Evolutionary conservation across 2,797 vertebrate genomes (phyloP).

Genomic region (Rhyacichthys aspro): DNA sequence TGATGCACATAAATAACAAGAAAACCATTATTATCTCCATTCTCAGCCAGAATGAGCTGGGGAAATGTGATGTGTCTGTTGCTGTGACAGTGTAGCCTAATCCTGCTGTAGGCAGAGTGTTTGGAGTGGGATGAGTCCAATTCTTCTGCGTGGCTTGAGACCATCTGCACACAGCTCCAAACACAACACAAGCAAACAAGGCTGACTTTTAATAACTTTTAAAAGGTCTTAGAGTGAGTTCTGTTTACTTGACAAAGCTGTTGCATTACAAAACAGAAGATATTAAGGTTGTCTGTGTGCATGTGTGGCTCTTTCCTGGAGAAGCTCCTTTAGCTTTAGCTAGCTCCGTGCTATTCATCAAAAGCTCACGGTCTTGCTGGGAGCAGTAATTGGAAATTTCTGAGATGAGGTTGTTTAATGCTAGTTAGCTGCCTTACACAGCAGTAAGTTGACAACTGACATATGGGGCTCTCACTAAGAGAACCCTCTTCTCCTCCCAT

Average conservation of each 20-base stretch:
- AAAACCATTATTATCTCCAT: not conserved
- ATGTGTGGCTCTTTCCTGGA: conserved; percentile 29
- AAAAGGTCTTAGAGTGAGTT: conserved; percentile 24
- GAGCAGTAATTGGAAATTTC: conserved; percentile 68
- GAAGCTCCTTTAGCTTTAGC: conserved; percentile 27
- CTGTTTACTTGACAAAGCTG: not conserved
- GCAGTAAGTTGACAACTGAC: conserved; percentile 65
- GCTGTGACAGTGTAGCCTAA: conserved; percentile 27
- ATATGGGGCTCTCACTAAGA: conserved; percentile 29
- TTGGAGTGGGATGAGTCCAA: conserved; percentile 47
- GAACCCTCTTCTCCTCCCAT: conserved; percentile 32
- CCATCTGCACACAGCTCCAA: conserved; percentile 48
- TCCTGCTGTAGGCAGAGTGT: conserved; percentile 54
- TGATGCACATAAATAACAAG: no score
- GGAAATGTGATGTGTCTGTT: conserved; percentile 9
- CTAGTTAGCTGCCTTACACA: conserved; percentile 65
- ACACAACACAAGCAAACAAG: conserved; percentile 20
- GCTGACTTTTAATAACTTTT: conserved; percentile 15
- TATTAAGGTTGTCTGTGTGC: conserved; percentile 25
- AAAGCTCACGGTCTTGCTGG: conserved; percentile 46
- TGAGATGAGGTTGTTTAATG: conserved; percentile 58
- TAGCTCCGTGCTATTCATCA: conserved; percentile 45
- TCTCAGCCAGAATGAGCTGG: not conserved
- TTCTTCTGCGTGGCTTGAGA: conserved; percentile 53
- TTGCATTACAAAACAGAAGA: not conserved